Conservation (phyloP, 1,140 invertebrate genomes). For the Ericerus pela region DNA sequence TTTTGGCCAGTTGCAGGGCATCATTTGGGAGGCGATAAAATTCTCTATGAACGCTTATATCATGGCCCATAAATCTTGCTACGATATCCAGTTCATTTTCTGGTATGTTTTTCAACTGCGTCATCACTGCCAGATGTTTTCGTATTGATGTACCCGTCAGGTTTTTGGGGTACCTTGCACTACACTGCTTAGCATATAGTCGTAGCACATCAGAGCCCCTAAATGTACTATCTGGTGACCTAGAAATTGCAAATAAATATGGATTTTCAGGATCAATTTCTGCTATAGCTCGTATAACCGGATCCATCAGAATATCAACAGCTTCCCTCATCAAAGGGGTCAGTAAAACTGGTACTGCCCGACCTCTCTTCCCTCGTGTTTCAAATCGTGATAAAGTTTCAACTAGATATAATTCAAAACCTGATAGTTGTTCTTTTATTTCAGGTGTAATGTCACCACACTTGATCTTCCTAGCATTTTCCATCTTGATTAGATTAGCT, state of each 20-base stretch:
- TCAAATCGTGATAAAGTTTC: not conserved
- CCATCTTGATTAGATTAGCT: not conserved
- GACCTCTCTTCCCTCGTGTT: not conserved
- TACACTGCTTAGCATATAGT: too few species aligned
- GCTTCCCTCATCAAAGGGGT: not conserved
- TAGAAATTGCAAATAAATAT: not conserved
- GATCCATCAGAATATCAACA: not conserved
- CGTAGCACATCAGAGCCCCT: not conserved
- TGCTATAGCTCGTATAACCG: not conserved
- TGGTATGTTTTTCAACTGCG: not conserved
- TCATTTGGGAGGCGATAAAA: constrained; percentile 3
- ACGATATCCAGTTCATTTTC: constrained; percentile 4
- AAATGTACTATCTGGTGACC: not conserved
- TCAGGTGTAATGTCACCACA: not conserved
- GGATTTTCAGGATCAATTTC: not conserved
- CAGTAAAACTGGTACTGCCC: not conserved
- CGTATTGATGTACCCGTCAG: not conserved
- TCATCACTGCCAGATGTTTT: constrained; percentile 6
- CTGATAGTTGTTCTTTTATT: not conserved
- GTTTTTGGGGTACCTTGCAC: not conserved
- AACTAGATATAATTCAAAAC: not conserved
- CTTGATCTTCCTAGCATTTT: not conserved
- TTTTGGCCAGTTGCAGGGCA: not conserved
- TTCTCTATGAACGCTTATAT: constrained; percentile 4
- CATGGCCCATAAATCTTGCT: constrained; percentile 1